Percentiles rank a stretch among this genome's conserved stretches.
phyloP scores from a whole-genome alignment of 1,140 invertebrate genomes.

The Lethrus apterus region DNA sequence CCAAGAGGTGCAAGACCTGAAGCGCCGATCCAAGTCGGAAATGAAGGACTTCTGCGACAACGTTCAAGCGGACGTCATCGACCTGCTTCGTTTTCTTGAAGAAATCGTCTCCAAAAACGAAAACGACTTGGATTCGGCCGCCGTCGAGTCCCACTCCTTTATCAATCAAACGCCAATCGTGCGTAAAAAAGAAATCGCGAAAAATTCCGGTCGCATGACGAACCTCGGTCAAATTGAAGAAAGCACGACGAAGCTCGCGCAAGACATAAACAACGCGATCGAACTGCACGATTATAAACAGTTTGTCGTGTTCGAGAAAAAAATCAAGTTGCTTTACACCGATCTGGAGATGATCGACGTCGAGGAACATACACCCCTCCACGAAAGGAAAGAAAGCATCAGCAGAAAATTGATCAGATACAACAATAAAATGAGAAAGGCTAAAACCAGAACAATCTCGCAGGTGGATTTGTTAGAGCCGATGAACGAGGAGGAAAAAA shows the following conservation, averaged over 20 bases:
- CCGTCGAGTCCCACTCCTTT: conserved; percentile 15
- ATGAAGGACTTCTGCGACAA: not conserved
- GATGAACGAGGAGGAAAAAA: not conserved
- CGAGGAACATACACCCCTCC: conserved; percentile 4
- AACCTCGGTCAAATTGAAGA: conserved; percentile 10
- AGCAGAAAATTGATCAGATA: conserved; percentile 10
- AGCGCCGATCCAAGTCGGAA: not conserved
- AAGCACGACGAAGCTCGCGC: conserved; percentile 2
- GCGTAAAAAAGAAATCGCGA: not conserved
- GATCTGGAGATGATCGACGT: conserved; percentile 9
- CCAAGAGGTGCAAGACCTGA: conserved; percentile 13
- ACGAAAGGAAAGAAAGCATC: conserved; percentile 10
- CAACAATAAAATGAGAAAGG: conserved; percentile 14
- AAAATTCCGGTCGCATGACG: not conserved
- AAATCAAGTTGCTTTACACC: conserved; percentile 15
- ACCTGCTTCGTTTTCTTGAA: conserved; percentile 9
- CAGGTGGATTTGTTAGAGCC: not conserved
- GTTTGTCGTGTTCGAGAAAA: conserved; percentile 15
- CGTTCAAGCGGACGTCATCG: conserved; percentile 3
- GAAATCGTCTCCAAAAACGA: conserved; percentile 14
- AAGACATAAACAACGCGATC: conserved; percentile 13
- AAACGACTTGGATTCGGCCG: conserved; percentile 7
- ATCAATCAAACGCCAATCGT: conserved; percentile 9
- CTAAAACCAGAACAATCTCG: not conserved
- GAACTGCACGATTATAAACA: conserved; percentile 10